Percentiles rank a stretch among this genome's conserved stretches.
phyloP scores from a whole-genome alignment of 92 coral and sea anemone species.

The Anthopleura xanthogrammica region DNA sequence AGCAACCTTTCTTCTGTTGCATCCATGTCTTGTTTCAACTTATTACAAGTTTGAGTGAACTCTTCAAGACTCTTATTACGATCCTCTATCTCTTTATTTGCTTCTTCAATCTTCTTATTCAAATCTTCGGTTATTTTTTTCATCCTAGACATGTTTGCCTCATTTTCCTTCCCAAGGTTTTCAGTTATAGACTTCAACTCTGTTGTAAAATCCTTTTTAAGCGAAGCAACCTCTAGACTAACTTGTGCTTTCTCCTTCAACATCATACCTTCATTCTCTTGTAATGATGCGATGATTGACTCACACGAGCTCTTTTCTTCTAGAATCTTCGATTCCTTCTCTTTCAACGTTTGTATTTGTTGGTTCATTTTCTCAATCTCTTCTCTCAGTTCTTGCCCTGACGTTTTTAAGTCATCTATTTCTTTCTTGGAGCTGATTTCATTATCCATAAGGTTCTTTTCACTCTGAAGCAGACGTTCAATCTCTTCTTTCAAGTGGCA shows the following conservation, averaged over 20 bases:
- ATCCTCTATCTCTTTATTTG: conserved; percentile 2
- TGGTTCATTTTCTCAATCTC: neutral
- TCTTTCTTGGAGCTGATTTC: conserved; percentile 16
- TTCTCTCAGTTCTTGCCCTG: conserved; percentile 8
- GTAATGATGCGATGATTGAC: neutral
- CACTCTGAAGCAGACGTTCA: conserved; percentile 8
- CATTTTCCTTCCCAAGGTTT: conserved; percentile 4
- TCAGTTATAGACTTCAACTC: conserved; percentile 20
- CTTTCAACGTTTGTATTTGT: conserved; percentile 6
- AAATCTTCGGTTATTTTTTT: conserved; percentile 18
- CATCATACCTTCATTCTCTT: conserved; percentile 21
- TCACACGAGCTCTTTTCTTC: conserved; percentile 8
- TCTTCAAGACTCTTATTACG: conserved; percentile 40
- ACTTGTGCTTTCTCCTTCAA: conserved; percentile 22
- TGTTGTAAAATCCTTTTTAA: conserved; percentile 17
- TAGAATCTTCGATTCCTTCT: neutral
- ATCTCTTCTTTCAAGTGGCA: conserved; percentile 16
- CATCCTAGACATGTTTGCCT: conserved; percentile 3
- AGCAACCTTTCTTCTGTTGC: conserved; percentile 51
- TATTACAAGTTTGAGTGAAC: conserved; percentile 39
- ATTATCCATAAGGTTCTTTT: conserved; percentile 15
- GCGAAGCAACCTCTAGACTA: conserved; percentile 12
- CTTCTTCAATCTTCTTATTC: conserved; percentile 14
- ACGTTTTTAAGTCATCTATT: neutral
- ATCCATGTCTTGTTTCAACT: conserved; percentile 40